A percentile compares a stretch with the other conserved stretches of the same genome.
These are phyloP conservation scores for Phallusia fumigata DNA, from an alignment of 23 tunicate species.

Conservation along the genomic window DNA sequence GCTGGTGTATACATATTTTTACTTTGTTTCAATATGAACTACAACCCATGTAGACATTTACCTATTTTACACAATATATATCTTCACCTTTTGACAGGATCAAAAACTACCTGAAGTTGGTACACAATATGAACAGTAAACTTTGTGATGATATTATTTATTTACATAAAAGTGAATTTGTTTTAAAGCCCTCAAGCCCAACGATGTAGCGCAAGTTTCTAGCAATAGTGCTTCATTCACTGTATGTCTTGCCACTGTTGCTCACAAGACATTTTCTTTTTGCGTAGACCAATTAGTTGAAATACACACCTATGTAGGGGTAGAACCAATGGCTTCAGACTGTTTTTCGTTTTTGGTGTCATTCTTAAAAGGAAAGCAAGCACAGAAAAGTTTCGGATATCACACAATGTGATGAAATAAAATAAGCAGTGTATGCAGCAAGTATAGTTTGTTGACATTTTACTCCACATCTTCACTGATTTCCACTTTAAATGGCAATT, in stretches of 20 bases:
- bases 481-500: slow-evolving; percentile 49
- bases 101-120: no score
- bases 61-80: no score
- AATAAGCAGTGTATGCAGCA: not conserved
- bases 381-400: not conserved
- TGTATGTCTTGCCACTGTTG: slow-evolving; percentile 13
- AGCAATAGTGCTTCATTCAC: not conserved
- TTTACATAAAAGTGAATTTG: no score
- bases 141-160: no score
- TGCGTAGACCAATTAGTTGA: not conserved
- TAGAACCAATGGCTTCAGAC: not conserved
- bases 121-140: no score
- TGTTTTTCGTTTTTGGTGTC: no score
- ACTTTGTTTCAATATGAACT: no score
- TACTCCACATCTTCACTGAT: slow-evolving; percentile 31
- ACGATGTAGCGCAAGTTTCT: not conserved
- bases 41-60: no score
- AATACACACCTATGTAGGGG: not conserved
- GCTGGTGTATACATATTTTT: no score
- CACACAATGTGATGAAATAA: not conserved
- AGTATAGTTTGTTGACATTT: not conserved
- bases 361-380: no score
- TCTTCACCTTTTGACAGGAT: no score
- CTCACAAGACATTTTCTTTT: not conserved
- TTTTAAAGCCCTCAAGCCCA: no score